Conservation (phyloP, 2,113 vertebrate genomes). For the Lutjanus erythropterus region DNA sequence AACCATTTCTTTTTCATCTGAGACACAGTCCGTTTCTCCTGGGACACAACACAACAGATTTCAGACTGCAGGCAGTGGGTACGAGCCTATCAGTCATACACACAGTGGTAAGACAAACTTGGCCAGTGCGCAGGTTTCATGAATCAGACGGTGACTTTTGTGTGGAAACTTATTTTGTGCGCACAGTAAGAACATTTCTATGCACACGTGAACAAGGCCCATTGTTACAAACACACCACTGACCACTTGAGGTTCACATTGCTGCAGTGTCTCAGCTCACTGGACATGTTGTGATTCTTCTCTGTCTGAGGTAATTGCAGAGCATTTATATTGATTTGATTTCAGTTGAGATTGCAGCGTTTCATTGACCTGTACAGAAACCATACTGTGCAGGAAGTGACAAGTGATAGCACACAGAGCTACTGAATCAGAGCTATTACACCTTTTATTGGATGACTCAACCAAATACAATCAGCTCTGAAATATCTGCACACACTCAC, state of each 20-base stretch:
- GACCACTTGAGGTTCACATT: neutral
- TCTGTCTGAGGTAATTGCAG: neutral
- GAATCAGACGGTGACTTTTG: too few species aligned
- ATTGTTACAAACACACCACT: neutral
- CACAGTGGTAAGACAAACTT: too few species aligned
- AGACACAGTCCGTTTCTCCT: too few species aligned
- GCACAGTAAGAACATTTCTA: too few species aligned
- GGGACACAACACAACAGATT: too few species aligned
- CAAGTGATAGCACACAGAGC: neutral
- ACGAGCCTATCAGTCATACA: too few species aligned
- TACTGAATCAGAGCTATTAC: neutral
- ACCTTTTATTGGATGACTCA: constrained; percentile 36
- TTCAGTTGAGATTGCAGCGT: neutral
- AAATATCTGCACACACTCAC: constrained; percentile 25
- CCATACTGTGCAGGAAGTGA: constrained; percentile 2
- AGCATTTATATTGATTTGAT: neutral
- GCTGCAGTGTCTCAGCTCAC: neutral
- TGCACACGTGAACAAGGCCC: too few species aligned
- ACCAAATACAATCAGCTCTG: constrained; percentile 4
- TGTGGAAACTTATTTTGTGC: too few species aligned
- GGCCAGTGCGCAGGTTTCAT: too few species aligned
- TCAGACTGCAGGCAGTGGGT: too few species aligned
- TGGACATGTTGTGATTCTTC: neutral
- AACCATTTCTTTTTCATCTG: too few species aligned
- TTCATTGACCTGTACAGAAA: neutral